A percentile compares a stretch with the other conserved stretches of the same genome.
Evolutionary conservation across 2,113 vertebrate genomes (phyloP).

Genomic region (Abramis brama): DNA sequence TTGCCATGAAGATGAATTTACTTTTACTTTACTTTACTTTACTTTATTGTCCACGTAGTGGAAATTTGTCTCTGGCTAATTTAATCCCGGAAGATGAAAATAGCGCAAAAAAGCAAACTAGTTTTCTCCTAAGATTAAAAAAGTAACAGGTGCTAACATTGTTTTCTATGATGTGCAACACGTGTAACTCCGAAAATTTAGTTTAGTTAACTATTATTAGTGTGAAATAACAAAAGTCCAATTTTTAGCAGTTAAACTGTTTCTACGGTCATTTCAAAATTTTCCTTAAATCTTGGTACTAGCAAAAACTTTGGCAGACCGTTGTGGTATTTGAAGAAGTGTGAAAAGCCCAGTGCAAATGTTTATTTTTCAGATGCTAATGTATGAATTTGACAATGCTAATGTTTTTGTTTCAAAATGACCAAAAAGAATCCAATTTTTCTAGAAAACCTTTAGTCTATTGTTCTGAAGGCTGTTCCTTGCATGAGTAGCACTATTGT

Average conservation of each 20-base stretch:
- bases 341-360: not conserved
- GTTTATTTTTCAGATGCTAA: not conserved
- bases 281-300: not conserved
- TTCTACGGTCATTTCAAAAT: not conserved
- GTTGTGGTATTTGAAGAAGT: not conserved
- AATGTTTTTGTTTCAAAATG: not conserved
- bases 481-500: not conserved
- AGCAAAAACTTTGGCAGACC: not conserved
- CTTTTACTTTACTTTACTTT: too few species aligned
- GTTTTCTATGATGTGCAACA: too few species aligned
- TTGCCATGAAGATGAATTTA: too few species aligned
- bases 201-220: not conserved
- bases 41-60: too few species aligned
- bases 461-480: not conserved
- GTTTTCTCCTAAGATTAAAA: too few species aligned
- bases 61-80: too few species aligned
- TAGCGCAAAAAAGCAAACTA: too few species aligned
- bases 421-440: not conserved
- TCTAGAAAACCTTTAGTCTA: not conserved
- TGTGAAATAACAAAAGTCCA: not conserved
- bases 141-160: too few species aligned
- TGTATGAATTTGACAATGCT: not conserved
- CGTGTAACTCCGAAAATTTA: too few species aligned
- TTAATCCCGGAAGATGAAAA: too few species aligned
- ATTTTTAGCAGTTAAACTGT: not conserved